These are phyloP conservation scores for Periophthalmus magnuspinnatus DNA, from an alignment of 2,797 vertebrate genomes.

Conservation along the genomic window DNA sequence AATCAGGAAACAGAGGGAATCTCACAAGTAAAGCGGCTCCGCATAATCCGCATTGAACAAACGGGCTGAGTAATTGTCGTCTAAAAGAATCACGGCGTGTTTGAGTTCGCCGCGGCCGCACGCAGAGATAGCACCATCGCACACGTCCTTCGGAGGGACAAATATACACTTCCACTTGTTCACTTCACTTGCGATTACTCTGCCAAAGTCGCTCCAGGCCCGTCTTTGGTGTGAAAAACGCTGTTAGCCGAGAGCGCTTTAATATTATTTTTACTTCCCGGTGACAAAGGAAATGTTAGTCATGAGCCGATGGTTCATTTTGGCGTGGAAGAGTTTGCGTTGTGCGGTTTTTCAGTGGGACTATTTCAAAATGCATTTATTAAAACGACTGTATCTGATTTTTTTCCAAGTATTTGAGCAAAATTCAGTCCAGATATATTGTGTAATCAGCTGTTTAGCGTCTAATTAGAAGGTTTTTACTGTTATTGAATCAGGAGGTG, in stretches of 20 bases:
- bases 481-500: too few relatives aligned
- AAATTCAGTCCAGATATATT: too few relatives aligned
- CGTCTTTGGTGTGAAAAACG: constrained; percentile 9
- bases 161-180: constrained; percentile 16
- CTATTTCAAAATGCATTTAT: neutral
- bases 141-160: constrained; percentile 45
- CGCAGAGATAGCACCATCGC: constrained; percentile 21
- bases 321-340: neutral
- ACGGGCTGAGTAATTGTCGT: constrained; percentile 43
- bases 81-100: constrained; percentile 37
- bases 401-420: too few relatives aligned
- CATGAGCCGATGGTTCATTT: neutral
- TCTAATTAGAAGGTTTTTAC: too few relatives aligned
- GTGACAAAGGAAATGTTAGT: neutral
- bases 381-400: too few relatives aligned
- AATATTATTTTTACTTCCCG: neutral
- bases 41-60: constrained; percentile 28
- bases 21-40: constrained; percentile 15
- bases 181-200: constrained; percentile 5
- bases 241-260: neutral
- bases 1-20: constrained; percentile 15
- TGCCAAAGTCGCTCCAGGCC: constrained; percentile 6
- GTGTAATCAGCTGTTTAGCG: too few relatives aligned
- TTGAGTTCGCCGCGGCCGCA: constrained; percentile 34
- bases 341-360: neutral